phyloP scores from a whole-genome alignment of 2,888 invertebrate genomes.

The Thera britannica region DNA sequence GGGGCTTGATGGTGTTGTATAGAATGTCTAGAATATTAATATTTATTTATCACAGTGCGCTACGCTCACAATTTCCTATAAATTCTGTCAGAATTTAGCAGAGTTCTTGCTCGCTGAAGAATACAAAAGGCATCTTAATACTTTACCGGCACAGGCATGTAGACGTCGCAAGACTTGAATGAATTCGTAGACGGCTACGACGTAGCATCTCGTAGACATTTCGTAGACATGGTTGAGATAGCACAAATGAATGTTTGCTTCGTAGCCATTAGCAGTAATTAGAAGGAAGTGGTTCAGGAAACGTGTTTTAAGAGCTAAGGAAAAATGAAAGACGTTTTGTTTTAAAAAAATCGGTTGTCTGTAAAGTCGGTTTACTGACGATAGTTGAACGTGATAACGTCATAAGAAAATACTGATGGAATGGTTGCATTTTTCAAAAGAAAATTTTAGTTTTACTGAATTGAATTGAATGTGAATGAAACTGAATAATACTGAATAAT shows the following conservation, averaged over 20 bases:
- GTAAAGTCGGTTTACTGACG: too few relatives aligned
- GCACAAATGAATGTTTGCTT: constrained; percentile 5
- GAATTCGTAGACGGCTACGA: constrained; percentile 18
- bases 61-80: not conserved
- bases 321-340: not conserved
- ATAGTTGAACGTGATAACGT: too few relatives aligned
- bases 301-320: not conserved
- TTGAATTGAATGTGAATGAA: too few relatives aligned
- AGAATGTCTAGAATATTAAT: too few relatives aligned
- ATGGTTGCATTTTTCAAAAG: too few relatives aligned
- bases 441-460: too few relatives aligned
- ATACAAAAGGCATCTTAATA: constrained; percentile 1
- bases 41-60: too few relatives aligned
- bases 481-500: too few relatives aligned
- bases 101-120: not conserved
- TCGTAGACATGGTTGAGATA: constrained; percentile 10
- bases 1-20: too few relatives aligned
- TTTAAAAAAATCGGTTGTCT: too few relatives aligned
- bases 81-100: not conserved
- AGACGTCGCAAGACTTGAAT: not conserved
- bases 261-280: constrained; percentile 17
- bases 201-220: constrained; percentile 16
- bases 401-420: too few relatives aligned
- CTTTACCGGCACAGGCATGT: not conserved
- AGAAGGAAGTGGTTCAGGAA: not conserved